These are phyloP conservation scores for Otolemur crassicaudatus DNA, from an alignment of 2,797 vertebrate genomes.

Conservation along the genomic window DNA sequence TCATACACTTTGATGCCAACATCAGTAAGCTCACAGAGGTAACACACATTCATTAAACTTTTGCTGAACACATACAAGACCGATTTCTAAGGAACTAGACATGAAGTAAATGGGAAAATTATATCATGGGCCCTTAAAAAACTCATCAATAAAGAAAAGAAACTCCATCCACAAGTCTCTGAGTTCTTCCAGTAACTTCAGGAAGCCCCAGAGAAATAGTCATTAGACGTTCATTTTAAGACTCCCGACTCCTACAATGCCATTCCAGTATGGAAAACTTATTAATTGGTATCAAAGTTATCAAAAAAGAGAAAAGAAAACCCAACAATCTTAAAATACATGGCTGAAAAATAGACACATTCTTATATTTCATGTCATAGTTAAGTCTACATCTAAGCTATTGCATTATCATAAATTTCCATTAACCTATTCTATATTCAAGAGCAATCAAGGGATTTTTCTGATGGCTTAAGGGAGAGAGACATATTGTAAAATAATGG, in stretches of 20 bases:
- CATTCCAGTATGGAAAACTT: not conserved
- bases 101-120: not conserved
- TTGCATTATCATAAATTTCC: not conserved
- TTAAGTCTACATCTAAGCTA: not conserved
- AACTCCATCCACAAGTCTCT: not conserved
- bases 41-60: not conserved
- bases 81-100: not conserved
- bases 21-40: not conserved
- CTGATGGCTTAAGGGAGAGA: constrained; percentile 9
- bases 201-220: not conserved
- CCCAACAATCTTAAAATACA: not conserved
- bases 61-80: not conserved
- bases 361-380: not conserved
- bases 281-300: not conserved
- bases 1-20: not conserved
- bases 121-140: not conserved
- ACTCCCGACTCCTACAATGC: not conserved
- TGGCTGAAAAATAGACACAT: not conserved
- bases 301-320: not conserved
- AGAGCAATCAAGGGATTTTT: not conserved
- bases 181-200: not conserved
- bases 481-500: not conserved
- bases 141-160: not conserved
- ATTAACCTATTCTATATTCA: not conserved
- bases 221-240: not conserved